Percentiles rank a stretch among this genome's conserved stretches.
These are phyloP conservation scores for Xestia rhomboidea DNA, from an alignment of 2,888 invertebrate genomes.

Conservation along the genomic window DNA sequence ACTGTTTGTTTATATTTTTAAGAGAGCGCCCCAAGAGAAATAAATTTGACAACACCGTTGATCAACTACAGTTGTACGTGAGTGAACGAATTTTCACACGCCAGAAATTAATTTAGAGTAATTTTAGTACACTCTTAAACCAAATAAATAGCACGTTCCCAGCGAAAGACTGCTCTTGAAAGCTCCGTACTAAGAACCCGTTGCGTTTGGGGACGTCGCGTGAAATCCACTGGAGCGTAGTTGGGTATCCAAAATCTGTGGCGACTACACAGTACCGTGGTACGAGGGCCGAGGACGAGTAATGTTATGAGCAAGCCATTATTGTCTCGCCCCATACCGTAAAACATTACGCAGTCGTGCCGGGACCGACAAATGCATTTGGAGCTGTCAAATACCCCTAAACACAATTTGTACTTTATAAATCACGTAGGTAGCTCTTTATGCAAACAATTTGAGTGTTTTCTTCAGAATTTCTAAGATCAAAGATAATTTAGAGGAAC, in stretches of 20 bases:
- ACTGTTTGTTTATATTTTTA: slow-evolving; percentile 61
- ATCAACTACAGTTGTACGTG: slow-evolving; percentile 63
- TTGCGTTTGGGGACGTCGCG: slow-evolving; percentile 53
- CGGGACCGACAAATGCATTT: slow-evolving; percentile 81
- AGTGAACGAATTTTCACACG: slow-evolving; percentile 74
- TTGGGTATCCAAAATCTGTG: slow-evolving; percentile 74
- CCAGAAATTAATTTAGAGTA: slow-evolving; percentile 77
- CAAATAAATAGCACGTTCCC: slow-evolving; percentile 80
- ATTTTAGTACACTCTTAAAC: slow-evolving; percentile 80
- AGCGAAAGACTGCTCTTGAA: slow-evolving; percentile 81
- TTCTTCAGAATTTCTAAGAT: slow-evolving; percentile 39
- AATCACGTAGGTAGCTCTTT: slow-evolving; percentile 52
- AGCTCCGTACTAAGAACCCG: slow-evolving; percentile 77
- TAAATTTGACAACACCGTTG: slow-evolving; percentile 56
- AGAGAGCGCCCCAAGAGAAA: slow-evolving; percentile 55
- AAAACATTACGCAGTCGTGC: slow-evolving; percentile 90
- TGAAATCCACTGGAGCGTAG: slow-evolving; percentile 63
- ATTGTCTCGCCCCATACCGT: slow-evolving; percentile 91
- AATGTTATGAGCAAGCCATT: slow-evolving; percentile 91
- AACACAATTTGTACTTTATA: slow-evolving; percentile 63
- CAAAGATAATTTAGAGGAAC: slow-evolving; percentile 33
- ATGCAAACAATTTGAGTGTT: slow-evolving; percentile 53
- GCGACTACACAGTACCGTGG: slow-evolving; percentile 80
- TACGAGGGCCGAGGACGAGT: slow-evolving; percentile 88
- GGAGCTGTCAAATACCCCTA: slow-evolving; percentile 84